A percentile compares a stretch with the other conserved stretches of the same genome.
Evolutionary conservation across 1,140 invertebrate species (phyloP).

Genomic region (Brachionus sp.): DNA sequence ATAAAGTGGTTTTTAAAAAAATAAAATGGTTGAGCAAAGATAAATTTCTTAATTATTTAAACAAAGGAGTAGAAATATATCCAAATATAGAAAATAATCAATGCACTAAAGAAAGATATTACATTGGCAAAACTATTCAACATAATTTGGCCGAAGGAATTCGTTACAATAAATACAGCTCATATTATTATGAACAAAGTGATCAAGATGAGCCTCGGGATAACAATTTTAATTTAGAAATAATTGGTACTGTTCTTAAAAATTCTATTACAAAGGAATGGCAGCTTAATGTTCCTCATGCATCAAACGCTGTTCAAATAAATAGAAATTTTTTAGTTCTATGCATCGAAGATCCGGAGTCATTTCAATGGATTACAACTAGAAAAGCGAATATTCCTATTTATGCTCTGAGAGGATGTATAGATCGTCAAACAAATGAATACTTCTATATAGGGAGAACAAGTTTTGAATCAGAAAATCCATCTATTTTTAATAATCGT

Average conservation of each 20-base stretch:
- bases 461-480: neutral
- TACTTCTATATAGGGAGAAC: constrained; percentile 7
- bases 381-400: neutral
- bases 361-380: neutral
- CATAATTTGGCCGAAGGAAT: constrained; percentile 5
- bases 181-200: neutral
- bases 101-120: neutral
- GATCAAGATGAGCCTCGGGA: neutral
- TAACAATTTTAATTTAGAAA: constrained; percentile 5
- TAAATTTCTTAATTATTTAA: neutral
- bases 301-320: neutral
- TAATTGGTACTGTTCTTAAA: neutral
- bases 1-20: neutral
- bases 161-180: neutral
- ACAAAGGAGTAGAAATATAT: neutral
- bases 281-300: neutral
- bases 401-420: constrained; percentile 6
- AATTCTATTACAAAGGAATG: neutral
- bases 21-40: constrained; percentile 18
- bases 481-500: neutral
- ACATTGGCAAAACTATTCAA: neutral
- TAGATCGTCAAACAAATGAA: neutral
- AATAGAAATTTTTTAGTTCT: neutral
- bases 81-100: neutral
- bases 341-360: neutral